Conservation (phyloP, 2,113 vertebrate species). For the Tylochromis polylepis region DNA sequence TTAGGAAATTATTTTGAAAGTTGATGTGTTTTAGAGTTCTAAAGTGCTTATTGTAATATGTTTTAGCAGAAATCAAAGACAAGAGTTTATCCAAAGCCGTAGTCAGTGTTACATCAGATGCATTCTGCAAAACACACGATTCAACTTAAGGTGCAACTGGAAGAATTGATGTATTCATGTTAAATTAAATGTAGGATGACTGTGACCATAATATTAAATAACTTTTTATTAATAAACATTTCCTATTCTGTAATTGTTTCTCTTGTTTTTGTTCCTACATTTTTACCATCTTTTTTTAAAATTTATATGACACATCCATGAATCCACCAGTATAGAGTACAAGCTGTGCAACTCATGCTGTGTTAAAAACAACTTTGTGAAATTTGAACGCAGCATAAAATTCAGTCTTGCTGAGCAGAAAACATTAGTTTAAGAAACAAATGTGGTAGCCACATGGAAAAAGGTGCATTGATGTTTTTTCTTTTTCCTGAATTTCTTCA, state of each 20-base stretch:
- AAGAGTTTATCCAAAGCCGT: neutral
- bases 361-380: neutral
- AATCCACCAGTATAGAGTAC: neutral
- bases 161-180: neutral
- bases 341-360: neutral
- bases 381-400: neutral
- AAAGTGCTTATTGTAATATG: neutral
- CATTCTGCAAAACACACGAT: neutral
- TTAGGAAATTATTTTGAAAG: neutral
- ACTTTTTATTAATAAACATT: neutral
- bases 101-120: neutral
- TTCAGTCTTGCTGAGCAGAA: neutral
- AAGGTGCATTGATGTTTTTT: constrained; percentile 2
- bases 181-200: neutral
- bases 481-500: constrained; percentile 4
- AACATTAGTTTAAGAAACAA: neutral
- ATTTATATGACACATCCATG: neutral
- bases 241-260: neutral
- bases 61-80: neutral
- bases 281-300: neutral
- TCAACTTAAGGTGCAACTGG: neutral
- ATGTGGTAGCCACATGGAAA: neutral
- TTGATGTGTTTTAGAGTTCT: neutral
- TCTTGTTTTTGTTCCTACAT: neutral
- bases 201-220: neutral